Evolutionary conservation across 2,113 vertebrate genomes (phyloP), one percentile per base, ranked within the genome.

Genomic region (Terrapene triunguis): DNA sequence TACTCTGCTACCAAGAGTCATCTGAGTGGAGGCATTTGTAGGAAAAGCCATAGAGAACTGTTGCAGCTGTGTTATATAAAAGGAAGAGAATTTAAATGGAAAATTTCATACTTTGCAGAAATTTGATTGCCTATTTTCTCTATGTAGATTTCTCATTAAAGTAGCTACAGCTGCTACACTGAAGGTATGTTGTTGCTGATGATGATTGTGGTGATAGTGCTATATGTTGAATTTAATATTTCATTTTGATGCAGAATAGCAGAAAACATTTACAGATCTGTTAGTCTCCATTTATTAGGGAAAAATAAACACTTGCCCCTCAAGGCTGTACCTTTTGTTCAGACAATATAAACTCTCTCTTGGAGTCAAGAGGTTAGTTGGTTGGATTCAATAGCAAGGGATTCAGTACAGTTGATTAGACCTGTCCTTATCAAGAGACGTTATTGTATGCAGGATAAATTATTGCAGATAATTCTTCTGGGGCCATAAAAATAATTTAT

Each of bases 61-160:
- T 95, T 97, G 97, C 98, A 98, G 98, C 98, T 98, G 98, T 95
- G 97, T 95, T 98, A 97, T 97, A 98, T 97, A 98, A 98, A 98
- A 98, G 97, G 96, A 96, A 98, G 91, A 97, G 95, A 96, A 97
- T 97, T 98, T 98, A 98, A 98, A 98, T 98, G 96, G 96, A 98
- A 98, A 98, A 97, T 98, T 87, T 97, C 96, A 96, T 98, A 98
- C 97, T 98, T 98, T 98, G 98, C 97, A 98, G 93, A 98, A 98
- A 98, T 98, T 96, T 98, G 98, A 98, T 98, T 98, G 98, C 98
- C 97, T 98, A 98, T 98, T 98, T 98, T 98, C 95, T 97, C 95
- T 96, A 98, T 97, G 98, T 98, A 98, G 97, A 97, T 97, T 96
- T 97, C 96, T 98, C 97, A 97, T 97, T 98, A 98, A 95, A 98